Conservation (phyloP, 2,888 invertebrate species). For the Sthenelais limicola region DNA sequence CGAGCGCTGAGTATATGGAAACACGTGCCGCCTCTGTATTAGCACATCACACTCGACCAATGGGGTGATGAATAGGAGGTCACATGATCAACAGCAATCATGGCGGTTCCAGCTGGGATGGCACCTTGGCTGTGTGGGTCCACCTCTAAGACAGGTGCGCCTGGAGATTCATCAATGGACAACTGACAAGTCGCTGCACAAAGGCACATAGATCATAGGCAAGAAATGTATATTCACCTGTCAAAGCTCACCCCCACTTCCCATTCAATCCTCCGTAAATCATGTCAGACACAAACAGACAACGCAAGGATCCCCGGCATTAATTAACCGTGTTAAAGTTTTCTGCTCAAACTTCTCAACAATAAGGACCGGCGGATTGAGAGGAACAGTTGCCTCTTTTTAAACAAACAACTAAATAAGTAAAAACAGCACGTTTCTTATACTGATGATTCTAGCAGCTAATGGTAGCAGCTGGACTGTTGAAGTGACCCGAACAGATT, state of each 20-base stretch:
- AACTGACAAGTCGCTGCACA: constrained; percentile 20
- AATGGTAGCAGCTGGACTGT: no score
- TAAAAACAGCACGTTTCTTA: no score
- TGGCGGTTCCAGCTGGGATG: constrained; percentile 39
- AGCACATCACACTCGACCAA: constrained; percentile 33
- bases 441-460: no score
- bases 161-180: constrained; percentile 31
- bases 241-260: not conserved
- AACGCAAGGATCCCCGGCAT: no score
- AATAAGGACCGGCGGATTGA: no score
- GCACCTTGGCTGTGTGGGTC: constrained; percentile 26
- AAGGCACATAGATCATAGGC: constrained; percentile 11
- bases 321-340: no score
- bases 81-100: constrained; percentile 39
- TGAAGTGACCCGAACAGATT: no score
- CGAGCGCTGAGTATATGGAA: constrained; percentile 33
- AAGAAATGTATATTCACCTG: constrained; percentile 30
- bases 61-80: constrained; percentile 36
- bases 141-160: constrained; percentile 27
- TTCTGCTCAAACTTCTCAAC: no score
- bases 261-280: no score
- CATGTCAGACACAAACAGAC: no score
- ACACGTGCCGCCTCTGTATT: constrained; percentile 21
- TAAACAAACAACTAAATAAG: no score
- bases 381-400: no score